Base-by-base conservation (phyloP, 2,113 vertebrate species). In the Trematomus loennbergii region DNA sequence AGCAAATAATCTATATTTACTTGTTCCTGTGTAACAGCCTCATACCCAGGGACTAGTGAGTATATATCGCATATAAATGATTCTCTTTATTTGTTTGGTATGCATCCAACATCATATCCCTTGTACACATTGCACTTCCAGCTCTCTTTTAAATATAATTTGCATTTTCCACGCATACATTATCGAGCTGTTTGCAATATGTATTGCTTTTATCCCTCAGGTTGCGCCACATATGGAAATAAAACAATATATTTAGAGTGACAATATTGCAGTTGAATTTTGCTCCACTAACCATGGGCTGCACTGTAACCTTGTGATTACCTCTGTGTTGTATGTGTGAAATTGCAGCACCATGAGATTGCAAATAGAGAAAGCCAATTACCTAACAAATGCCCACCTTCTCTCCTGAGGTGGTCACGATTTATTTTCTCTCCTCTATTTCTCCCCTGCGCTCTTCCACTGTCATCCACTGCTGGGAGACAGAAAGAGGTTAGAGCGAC, bases 371-470 rank as follows among this genome's bases (percentile, higher is more conserved):
- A 82, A 85, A 92, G 81, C 67, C 86, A 91, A 91, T 94, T 92
- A 91, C 85, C 86, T 75, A 82, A 88, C 86, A 91, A 89, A 92
- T 82, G 85, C 90, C 85, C 89, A 89, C 61, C 82, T 78, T 86
- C 74, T 90, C 87, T 87, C 75, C 81, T 55, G 65, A 79, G 88
- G 84, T 83, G 65, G 79, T 82, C 20, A 13, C 50, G 78, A 59
- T 65, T 73, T 71, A 85, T 40, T 43, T 61, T 67, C 59, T 57
- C 57, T 54, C 48, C 75, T 76, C 45, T 53, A 58, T 86, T 79
- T 63, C 72, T 87, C 60, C 81, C 75, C 78, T 87, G 70, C 64
- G 53, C 85, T 89, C 68, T 84, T 75, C 76, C 71, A 79, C 82
- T 79, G 79, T 86, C 89, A 79, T 91, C 89, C 81, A 57, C 87